phyloP scores from a whole-genome alignment of 2,797 vertebrate species.

The Pseudopleuronectes americanus region DNA sequence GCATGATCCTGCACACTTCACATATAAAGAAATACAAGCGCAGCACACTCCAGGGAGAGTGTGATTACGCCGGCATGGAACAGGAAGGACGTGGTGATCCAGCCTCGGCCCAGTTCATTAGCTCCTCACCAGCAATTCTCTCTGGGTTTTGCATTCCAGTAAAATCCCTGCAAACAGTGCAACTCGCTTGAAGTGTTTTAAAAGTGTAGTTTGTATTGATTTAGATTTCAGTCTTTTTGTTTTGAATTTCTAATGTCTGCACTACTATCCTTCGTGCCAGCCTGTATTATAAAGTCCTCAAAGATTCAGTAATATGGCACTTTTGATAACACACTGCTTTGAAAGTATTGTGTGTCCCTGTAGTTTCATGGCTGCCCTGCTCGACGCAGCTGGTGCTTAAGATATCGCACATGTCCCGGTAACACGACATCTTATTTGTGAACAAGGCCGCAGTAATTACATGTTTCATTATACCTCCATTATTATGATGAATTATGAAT shows the following conservation, averaged over 20 bases:
- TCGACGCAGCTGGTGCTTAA: not conserved
- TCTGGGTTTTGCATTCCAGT: not conserved
- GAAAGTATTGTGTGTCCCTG: no score
- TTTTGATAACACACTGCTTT: not conserved
- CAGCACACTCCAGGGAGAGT: not conserved
- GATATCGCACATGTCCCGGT: not conserved
- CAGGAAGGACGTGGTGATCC: not conserved
- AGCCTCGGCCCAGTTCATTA: not conserved
- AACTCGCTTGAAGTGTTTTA: slow-evolving; percentile 2
- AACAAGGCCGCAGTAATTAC: slow-evolving; percentile 16
- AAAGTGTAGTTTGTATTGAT: not conserved
- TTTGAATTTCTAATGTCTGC: not conserved
- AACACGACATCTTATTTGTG: slow-evolving; percentile 6
- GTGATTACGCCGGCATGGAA: not conserved
- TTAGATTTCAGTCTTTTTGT: not conserved
- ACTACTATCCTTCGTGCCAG: no score
- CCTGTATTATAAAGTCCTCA: no score
- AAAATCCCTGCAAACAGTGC: no score
- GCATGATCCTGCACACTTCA: not conserved
- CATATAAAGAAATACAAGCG: not conserved
- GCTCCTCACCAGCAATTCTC: not conserved
- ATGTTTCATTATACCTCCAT: slow-evolving; percentile 35
- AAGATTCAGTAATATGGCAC: not conserved
- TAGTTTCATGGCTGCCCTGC: not conserved
- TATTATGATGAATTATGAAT: slow-evolving; percentile 48